Conservation (phyloP, 2,888 invertebrate species). For the Yponomeuta sedellus region DNA sequence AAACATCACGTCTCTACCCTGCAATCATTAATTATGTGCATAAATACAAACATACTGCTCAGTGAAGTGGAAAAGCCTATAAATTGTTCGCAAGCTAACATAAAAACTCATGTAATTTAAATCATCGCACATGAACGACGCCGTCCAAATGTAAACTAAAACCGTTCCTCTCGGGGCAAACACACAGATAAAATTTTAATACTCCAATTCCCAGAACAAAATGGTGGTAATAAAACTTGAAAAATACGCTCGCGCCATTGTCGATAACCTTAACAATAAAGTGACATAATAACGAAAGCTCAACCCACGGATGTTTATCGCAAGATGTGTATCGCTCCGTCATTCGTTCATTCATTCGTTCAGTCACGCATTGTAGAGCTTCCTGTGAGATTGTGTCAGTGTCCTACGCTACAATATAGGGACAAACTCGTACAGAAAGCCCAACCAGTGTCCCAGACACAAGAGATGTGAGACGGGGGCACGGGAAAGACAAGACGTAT, state of each 20-base stretch:
- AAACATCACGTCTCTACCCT: too few relatives aligned
- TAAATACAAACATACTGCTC: too few relatives aligned
- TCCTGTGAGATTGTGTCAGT: slow-evolving; percentile 29
- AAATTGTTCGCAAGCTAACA: not conserved
- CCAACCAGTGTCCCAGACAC: too few relatives aligned
- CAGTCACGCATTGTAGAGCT: slow-evolving; percentile 33
- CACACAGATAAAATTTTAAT: slow-evolving; percentile 9
- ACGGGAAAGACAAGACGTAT: too few relatives aligned
- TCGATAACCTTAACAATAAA: slow-evolving; percentile 25
- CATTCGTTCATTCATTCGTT: slow-evolving; percentile 28
- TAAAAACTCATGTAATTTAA: not conserved
- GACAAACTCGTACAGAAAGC: slow-evolving; percentile 21
- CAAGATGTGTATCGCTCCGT: slow-evolving; percentile 35
- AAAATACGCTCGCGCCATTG: slow-evolving; percentile 15
- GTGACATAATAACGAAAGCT: slow-evolving; percentile 17
- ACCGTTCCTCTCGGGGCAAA: not conserved
- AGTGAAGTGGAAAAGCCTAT: too few relatives aligned
- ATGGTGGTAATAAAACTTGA: slow-evolving; percentile 13
- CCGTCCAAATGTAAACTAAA: not conserved
- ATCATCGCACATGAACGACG: not conserved
- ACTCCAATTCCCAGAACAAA: slow-evolving; percentile 10
- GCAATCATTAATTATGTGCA: too few relatives aligned
- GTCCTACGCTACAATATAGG: slow-evolving; percentile 17
- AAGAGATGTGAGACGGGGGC: too few relatives aligned
- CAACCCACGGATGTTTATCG: slow-evolving; percentile 27